Evolutionary conservation across 2,888 invertebrate species (phyloP), one percentile per base, ranked within the genome.

Genomic region (Drosophila birchii): DNA sequence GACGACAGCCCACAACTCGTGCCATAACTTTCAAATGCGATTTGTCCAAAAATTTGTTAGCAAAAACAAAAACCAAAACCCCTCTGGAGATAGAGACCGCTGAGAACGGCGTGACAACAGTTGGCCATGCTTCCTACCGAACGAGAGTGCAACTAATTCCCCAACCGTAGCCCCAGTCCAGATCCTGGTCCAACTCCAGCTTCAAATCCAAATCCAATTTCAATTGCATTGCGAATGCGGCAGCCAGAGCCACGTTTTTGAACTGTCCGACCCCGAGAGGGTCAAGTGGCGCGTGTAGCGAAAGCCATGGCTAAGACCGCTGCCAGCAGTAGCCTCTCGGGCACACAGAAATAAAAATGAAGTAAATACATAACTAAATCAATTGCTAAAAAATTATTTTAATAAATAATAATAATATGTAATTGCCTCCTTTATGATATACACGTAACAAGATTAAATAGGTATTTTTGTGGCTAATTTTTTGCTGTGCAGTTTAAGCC

Each of bases 231-330:
- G 64, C 75, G 57, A 63, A 81, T 75, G 66, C 71, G 63, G 76
- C 73, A 68, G 79, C 78, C 68, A 75, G 64, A 67, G 76, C 84
- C 90, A 90, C 90, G 90, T 90, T 90, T 86, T 90, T 90, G 90
- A 90, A 89, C 90, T 81, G 38, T 1, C 76, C 68, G 78, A 87
- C 87, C 86, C 91, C 79, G 76, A 77, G 84, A 85, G 91, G 90
- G 91, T 90, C 90, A 90, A 77, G 81, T 77, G 90, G 88, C 91
- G 91, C 91, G 90, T 90, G 91, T 82, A 82, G 79, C 82, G 77
- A 84, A 89, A 88, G 85, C 78, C 85, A 85, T 67, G 75, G 73
- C 67, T 61, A 72, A 73, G 76, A 75, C 60, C 76, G 56, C 54
- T 55, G 23, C 39, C 20, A 26, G 75, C 68, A 29, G 60, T 64